These are phyloP conservation scores for Tenthredo scrophulariae DNA, from an alignment of 2,888 invertebrate genomes.

Conservation along the genomic window DNA sequence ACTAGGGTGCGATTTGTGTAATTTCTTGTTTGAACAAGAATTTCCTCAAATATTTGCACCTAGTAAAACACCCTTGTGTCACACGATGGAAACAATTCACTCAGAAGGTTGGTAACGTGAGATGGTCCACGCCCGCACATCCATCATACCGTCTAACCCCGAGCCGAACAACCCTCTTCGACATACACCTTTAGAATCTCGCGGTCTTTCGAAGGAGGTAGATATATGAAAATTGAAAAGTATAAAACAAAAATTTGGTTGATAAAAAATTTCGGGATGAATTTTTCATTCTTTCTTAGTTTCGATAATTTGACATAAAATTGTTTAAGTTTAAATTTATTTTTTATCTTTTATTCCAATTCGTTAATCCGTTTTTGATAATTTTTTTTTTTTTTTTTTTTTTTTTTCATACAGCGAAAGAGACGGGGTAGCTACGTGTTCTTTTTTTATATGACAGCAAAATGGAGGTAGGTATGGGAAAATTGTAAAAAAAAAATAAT, in stretches of 20 bases:
- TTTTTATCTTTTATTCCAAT: background rate
- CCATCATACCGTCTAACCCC: slow-evolving; percentile 62
- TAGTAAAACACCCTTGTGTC: slow-evolving; percentile 34
- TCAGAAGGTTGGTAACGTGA: slow-evolving; percentile 63
- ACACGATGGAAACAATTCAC: slow-evolving; percentile 60
- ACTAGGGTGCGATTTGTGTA: slow-evolving; percentile 50
- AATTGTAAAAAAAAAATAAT: background rate
- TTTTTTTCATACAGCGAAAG: background rate
- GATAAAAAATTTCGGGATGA: background rate
- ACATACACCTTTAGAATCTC: background rate
- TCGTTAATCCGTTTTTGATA: background rate
- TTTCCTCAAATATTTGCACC: slow-evolving; percentile 60
- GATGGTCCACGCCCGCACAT: slow-evolving; percentile 64
- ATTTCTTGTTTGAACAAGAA: slow-evolving; percentile 58
- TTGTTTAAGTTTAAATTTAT: background rate
- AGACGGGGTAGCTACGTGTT: background rate
- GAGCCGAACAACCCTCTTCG: slow-evolving; percentile 28
- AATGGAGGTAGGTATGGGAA: background rate
- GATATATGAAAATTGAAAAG: background rate
- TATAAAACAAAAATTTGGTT: background rate
- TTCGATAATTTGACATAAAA: background rate
- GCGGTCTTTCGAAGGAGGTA: background rate
- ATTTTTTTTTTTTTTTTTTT: background rate
- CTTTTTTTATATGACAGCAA: background rate
- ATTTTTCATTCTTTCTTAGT: background rate